Evolutionary conservation across 1,140 invertebrate genomes (phyloP).

Genomic region (Melitaea cinxia): DNA sequence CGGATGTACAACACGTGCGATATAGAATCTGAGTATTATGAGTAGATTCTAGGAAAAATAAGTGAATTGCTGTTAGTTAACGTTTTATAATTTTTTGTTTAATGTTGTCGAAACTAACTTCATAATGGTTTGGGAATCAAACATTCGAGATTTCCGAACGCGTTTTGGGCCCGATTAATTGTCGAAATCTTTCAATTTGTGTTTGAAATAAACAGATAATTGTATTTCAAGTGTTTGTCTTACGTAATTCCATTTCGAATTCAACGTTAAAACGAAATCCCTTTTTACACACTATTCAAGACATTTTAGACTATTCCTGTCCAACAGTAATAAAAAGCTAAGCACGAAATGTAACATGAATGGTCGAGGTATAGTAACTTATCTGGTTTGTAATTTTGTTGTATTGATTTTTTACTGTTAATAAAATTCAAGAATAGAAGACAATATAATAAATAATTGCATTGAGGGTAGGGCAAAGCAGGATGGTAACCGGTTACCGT

Average conservation of each 20-base stretch:
- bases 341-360: no score
- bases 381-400: no score
- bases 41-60: constrained; percentile 73
- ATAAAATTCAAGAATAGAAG: no score
- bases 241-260: background rate
- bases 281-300: background rate
- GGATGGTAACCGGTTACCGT: no score
- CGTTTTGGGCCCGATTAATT: constrained; percentile 73
- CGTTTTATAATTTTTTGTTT: constrained; percentile 77
- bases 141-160: constrained; percentile 61
- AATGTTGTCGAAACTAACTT: constrained; percentile 78
- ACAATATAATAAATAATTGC: no score
- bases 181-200: constrained; percentile 78
- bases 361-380: no score
- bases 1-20: constrained; percentile 65
- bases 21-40: constrained; percentile 78
- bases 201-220: constrained; percentile 79
- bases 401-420: no score
- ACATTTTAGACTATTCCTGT: no score
- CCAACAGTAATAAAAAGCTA: no score
- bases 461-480: no score
- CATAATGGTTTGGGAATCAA: constrained; percentile 68
- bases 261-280: background rate
- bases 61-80: constrained; percentile 77
- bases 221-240: constrained; percentile 33